Conservation (phyloP, 1,140 invertebrate species). For the Liolophura sinensis region DNA sequence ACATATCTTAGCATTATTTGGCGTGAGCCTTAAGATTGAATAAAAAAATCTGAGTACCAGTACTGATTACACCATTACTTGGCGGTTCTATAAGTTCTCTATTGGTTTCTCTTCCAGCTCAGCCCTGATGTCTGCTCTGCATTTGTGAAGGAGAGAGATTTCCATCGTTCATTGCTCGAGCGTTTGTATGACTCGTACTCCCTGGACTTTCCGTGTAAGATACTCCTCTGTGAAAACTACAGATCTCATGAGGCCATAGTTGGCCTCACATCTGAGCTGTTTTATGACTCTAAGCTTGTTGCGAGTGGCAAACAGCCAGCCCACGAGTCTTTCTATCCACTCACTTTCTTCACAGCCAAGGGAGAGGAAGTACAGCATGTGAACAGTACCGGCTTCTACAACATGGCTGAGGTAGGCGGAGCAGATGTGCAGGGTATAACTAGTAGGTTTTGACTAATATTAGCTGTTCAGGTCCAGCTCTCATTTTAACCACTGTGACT, state of each 20-base stretch:
- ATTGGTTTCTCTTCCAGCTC: conserved; percentile 55
- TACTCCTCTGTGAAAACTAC: conserved; percentile 85
- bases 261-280: conserved; percentile 77
- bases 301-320: conserved; percentile 70
- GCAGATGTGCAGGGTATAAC: background rate
- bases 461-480: background rate
- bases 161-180: conserved; percentile 80
- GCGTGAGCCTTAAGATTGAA: too few species aligned
- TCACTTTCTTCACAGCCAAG: conserved; percentile 81
- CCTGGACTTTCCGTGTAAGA: conserved; percentile 74
- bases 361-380: conserved; percentile 75
- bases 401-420: conserved; percentile 73
- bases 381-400: conserved; percentile 84
- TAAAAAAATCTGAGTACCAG: too few species aligned
- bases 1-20: too few species aligned
- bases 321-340: conserved; percentile 72
- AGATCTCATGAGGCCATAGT: conserved; percentile 83
- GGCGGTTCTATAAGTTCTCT: background rate
- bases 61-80: background rate
- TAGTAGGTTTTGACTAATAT: background rate
- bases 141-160: conserved; percentile 74
- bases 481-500: background rate
- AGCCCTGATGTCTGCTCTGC: conserved; percentile 80
- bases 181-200: conserved; percentile 80
- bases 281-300: conserved; percentile 79